These are phyloP conservation scores for Coleophora deauratella DNA, from an alignment of 2,888 invertebrate species.

Conservation along the genomic window DNA sequence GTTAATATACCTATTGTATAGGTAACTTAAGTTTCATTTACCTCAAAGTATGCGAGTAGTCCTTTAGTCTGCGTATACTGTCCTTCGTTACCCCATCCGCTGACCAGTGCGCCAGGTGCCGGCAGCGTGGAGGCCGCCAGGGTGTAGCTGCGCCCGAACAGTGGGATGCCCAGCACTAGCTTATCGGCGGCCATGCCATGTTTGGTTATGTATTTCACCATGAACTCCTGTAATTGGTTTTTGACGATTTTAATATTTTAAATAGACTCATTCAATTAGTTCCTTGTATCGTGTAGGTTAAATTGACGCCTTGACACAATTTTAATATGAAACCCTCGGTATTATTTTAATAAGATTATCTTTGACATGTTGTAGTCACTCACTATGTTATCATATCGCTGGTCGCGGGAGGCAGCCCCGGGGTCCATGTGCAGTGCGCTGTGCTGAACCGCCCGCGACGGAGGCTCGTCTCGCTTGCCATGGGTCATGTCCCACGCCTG, in stretches of 20 bases:
- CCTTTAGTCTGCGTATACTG: constrained; percentile 80
- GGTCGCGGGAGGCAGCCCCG: constrained; percentile 52
- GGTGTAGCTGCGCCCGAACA: constrained; percentile 82
- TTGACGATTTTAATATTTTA: no score
- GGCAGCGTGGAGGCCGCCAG: constrained; percentile 70
- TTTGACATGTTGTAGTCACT: no score
- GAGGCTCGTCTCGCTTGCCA: constrained; percentile 53
- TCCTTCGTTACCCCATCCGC: constrained; percentile 78
- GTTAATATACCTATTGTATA: no score
- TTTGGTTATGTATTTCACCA: constrained; percentile 78
- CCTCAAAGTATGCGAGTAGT: constrained; percentile 82
- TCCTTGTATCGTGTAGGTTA: no score
- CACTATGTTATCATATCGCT: constrained; percentile 64
- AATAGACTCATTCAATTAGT: no score
- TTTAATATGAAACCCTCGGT: no score
- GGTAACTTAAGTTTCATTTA: constrained; percentile 27
- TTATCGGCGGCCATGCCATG: constrained; percentile 79
- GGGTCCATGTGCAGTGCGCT: constrained; percentile 65
- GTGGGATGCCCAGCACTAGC: constrained; percentile 80
- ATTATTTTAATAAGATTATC: no score
- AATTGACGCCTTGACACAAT: no score
- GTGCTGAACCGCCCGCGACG: constrained; percentile 62
- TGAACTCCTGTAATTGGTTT: constrained; percentile 68
- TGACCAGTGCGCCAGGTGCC: constrained; percentile 72
- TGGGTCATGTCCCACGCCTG: constrained; percentile 77